phyloP scores from a whole-genome alignment of 2,797 vertebrate genomes.

The Cyprinella venusta region DNA sequence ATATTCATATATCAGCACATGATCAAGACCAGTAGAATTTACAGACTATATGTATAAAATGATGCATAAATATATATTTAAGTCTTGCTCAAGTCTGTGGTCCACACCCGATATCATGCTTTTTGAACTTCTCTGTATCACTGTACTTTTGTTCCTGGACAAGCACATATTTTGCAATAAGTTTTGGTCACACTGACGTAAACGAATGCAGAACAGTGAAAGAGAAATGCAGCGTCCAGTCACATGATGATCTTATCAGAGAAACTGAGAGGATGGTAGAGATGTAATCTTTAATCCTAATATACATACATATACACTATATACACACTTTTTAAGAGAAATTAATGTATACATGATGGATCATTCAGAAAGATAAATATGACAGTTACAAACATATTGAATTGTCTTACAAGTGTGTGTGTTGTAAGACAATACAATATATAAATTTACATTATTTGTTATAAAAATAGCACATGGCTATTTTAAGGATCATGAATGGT shows the following conservation, averaged over 20 bases:
- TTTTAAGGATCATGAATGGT: slow-evolving; percentile 63
- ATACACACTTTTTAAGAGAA: background rate
- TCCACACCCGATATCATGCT: background rate
- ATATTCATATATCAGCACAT: background rate
- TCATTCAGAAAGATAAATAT: background rate
- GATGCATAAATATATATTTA: background rate
- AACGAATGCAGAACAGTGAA: background rate
- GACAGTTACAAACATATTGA: background rate
- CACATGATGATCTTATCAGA: background rate
- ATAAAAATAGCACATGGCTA: background rate
- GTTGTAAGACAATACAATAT: background rate
- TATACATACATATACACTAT: background rate
- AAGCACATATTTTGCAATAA: slow-evolving; percentile 19
- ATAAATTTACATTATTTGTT: background rate
- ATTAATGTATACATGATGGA: slow-evolving; percentile 2
- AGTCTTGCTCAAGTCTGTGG: background rate
- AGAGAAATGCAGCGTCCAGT: background rate
- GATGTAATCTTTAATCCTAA: background rate
- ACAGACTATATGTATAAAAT: background rate
- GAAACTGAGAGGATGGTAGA: background rate
- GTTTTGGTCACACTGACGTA: background rate
- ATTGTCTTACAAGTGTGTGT: no score
- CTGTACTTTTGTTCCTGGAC: slow-evolving; percentile 1
- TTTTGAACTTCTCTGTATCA: background rate
- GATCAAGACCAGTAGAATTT: background rate